Conservation (phyloP, 2,113 vertebrate species). For the Pagrus major region DNA sequence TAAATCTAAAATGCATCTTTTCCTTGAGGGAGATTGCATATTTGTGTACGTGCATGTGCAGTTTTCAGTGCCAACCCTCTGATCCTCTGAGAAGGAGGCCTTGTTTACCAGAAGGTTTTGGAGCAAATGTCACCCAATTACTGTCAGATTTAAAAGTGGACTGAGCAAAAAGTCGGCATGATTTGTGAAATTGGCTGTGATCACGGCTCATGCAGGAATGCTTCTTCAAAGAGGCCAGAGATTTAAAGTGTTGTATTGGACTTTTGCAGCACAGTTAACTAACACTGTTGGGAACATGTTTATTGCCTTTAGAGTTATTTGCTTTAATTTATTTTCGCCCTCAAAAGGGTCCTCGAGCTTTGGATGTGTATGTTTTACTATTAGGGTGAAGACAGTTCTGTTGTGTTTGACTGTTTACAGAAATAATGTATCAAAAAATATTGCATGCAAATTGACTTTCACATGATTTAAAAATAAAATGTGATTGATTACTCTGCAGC, state of each 20-base stretch:
- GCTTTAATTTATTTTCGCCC: conserved; percentile 3
- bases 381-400: background rate
- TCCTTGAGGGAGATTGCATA: background rate
- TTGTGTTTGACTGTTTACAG: background rate
- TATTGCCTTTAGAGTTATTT: conserved; percentile 1
- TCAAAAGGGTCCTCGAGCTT: background rate
- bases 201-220: conserved; percentile 21
- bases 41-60: background rate
- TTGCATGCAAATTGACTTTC: no score
- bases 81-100: conserved; percentile 37
- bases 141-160: conserved; percentile 36
- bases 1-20: conserved; percentile 29
- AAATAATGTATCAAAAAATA: no score
- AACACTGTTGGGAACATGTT: conserved; percentile 26
- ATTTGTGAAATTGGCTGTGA: conserved; percentile 55
- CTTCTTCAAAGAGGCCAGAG: conserved; percentile 43
- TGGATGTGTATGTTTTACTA: background rate
- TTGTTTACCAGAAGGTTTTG: conserved; percentile 45
- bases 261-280: conserved; percentile 32
- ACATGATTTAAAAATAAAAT: no score
- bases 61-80: conserved; percentile 12
- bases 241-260: conserved; percentile 38
- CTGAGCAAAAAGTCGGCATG: background rate
- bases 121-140: conserved; percentile 59
- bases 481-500: no score